phyloP scores from a whole-genome alignment of 2,797 vertebrate genomes.

The Rallus crepitans region DNA sequence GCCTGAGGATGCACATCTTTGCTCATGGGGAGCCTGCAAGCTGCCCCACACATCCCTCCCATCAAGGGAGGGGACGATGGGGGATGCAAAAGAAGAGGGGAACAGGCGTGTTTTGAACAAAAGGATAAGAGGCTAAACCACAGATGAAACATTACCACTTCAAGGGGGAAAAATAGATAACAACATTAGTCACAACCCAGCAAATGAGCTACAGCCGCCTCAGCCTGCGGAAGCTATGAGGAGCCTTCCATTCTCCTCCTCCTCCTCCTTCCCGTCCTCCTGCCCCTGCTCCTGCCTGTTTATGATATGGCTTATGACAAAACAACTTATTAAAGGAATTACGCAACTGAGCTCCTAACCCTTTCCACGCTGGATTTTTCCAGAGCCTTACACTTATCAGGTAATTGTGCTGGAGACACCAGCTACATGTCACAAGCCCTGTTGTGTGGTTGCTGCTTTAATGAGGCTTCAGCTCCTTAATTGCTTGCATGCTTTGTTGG shows the following conservation, averaged over 20 bases:
- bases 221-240: not conserved
- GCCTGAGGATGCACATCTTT: not conserved
- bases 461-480: constrained; percentile 14
- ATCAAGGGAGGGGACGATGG: not conserved
- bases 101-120: constrained; percentile 17
- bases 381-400: not conserved
- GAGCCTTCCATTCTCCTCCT: constrained; percentile 24
- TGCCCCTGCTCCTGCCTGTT: constrained; percentile 13
- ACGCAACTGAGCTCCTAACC: constrained; percentile 20
- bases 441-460: not conserved
- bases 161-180: constrained; percentile 35
- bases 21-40: accelerated
- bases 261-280: not conserved
- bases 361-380: constrained; percentile 48
- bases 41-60: not conserved
- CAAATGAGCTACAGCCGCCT: constrained; percentile 6
- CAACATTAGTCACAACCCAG: constrained; percentile 16
- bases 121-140: constrained; percentile 16
- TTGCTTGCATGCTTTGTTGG: not conserved
- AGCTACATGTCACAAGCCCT: not conserved
- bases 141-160: constrained; percentile 52
- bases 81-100: not conserved
- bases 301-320: constrained; percentile 63
- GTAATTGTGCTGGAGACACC: not conserved
- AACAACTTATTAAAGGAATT: constrained; percentile 62